Percentiles rank a stretch among this genome's conserved stretches.
Conservation (phyloP, 2,797 vertebrate genomes). For the Falco biarmicus region DNA sequence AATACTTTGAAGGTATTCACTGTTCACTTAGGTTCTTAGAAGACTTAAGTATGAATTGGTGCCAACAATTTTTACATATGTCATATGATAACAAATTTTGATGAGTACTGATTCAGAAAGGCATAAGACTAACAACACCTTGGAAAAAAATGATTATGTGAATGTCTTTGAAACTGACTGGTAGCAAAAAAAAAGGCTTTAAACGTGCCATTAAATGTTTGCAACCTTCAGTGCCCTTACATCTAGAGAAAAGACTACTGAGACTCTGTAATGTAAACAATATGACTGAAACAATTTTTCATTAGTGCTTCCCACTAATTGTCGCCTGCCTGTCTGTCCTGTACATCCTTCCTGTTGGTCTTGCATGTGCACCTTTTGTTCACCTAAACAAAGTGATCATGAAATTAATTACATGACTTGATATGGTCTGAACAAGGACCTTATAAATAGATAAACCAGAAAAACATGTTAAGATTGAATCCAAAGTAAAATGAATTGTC, state of each 20-base stretch:
- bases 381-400: background rate
- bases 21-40: background rate
- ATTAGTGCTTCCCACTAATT: background rate
- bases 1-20: background rate
- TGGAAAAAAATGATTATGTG: background rate
- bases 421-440: background rate
- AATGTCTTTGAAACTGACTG: background rate
- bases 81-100: background rate
- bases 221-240: background rate
- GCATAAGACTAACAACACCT: background rate
- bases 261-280: background rate
- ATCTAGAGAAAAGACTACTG: background rate
- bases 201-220: background rate
- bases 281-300: background rate
- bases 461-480: background rate
- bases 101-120: background rate
- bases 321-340: background rate
- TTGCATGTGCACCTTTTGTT: background rate
- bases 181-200: background rate
- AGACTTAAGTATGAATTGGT: background rate
- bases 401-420: background rate
- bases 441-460: background rate
- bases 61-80: background rate
- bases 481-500: constrained; percentile 1
- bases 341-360: background rate